Evolutionary conservation across 2,113 vertebrate species (phyloP), one percentile per base, ranked within the genome.

Genomic region (Chloebia gouldiae): DNA sequence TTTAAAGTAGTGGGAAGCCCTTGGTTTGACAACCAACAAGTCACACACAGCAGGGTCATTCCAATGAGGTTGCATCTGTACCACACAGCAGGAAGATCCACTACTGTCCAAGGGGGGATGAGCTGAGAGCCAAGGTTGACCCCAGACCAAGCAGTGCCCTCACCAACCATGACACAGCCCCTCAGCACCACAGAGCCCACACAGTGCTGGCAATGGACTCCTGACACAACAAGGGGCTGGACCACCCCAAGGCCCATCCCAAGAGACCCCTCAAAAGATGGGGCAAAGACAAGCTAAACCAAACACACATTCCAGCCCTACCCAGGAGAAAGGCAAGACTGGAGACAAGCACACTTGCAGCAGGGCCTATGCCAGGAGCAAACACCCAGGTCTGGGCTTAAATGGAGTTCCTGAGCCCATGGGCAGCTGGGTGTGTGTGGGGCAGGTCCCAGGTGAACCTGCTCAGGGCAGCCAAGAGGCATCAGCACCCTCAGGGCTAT

Each of bases 281-380:
- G 16, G 9, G 9, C 24, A 56, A 80, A 60, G 82, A 47, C 28
- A 75, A 81, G 4, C 7, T 11, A 21, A 53, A 56, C 1, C 28
- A 2, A 40, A 13, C 7, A 8, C 0, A 13, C 1, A 0, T 27
- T 31, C 11, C 63, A 78, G 10, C 18, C 13, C 14, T 3, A 3
- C 7, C 9, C 23, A 50, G 23, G 20, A n/a, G 15, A 49, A 9
- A 40, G 3, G 4, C 12, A 79, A 21, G 22, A 1, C 28, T 21
- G 9, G 4, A 69, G 20, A 22, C 7, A 63, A 73, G 2, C 23
- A 45, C 3, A n/a, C 2, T 23, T 37, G 16, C 37, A 69, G 11
- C 8, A 45, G 0, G 0, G 4, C 1, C 7, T 7, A 1, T 0
- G 0, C 25, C 35, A 37, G 6, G 5, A 40, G 5, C 7, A 56